Conservation (phyloP, 2,888 invertebrate species). For the Pseudococcus longispinus region DNA sequence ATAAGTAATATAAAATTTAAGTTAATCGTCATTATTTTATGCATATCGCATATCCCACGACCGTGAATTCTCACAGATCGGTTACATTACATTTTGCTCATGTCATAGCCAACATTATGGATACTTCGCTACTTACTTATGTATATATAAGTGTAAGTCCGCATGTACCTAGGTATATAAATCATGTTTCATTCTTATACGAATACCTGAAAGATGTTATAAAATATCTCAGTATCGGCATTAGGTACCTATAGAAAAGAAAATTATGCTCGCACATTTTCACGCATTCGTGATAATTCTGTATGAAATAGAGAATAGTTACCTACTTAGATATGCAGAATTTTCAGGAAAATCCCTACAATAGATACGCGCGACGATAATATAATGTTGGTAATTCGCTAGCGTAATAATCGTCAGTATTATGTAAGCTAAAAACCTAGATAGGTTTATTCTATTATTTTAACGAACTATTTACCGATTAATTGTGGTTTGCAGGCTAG, state of each 20-base stretch:
- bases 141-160: background rate
- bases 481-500: background rate
- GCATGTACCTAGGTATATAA: background rate
- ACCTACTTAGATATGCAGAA: background rate
- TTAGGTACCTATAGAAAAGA: background rate
- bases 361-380: background rate
- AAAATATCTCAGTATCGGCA: background rate
- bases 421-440: background rate
- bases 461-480: slow-evolving; percentile 34
- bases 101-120: background rate
- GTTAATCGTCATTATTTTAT: background rate
- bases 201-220: background rate
- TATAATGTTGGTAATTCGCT: slow-evolving; percentile 1
- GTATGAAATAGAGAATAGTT: background rate
- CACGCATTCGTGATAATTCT: slow-evolving; percentile 12
- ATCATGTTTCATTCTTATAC: background rate
- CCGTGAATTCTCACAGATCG: background rate
- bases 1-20: no score
- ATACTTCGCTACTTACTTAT: background rate
- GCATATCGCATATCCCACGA: background rate
- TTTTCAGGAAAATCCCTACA: slow-evolving; percentile 28
- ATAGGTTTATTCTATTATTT: slow-evolving; percentile 16
- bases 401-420: slow-evolving; percentile 1
- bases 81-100: no score
- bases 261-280: background rate